Evolutionary conservation across 2,888 invertebrate species (phyloP).

Genomic region (Megaustenia siamemsis): DNA sequence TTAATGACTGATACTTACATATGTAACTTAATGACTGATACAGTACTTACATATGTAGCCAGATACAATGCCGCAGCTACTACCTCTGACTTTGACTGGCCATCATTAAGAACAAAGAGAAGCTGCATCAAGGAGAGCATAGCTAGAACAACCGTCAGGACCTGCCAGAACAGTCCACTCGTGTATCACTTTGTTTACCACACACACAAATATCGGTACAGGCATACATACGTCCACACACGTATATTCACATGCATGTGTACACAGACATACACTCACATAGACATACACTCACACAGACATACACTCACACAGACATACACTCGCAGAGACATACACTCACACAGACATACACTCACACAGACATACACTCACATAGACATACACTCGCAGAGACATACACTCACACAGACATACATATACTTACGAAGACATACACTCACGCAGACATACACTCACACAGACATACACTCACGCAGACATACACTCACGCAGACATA

Average conservation of each 20-base stretch:
- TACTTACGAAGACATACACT: too few relatives aligned
- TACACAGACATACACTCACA: not conserved
- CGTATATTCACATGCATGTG: not conserved
- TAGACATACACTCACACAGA: not conserved
- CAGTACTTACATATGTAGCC: constrained; percentile 29
- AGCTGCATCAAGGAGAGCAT: constrained; percentile 6
- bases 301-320: too few relatives aligned
- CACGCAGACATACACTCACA: too few relatives aligned
- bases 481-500: too few relatives aligned
- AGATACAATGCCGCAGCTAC: constrained; percentile 11
- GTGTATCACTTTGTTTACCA: not conserved
- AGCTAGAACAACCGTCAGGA: constrained; percentile 31
- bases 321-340: not conserved
- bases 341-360: not conserved
- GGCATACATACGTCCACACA: not conserved
- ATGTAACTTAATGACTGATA: not conserved
- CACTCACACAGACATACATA: too few relatives aligned
- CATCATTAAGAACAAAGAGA: not conserved
- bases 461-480: too few relatives aligned
- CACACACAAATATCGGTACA: not conserved
- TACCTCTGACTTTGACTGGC: not conserved
- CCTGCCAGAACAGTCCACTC: not conserved
- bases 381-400: too few relatives aligned
- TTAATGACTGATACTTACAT: not conserved
- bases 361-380: too few relatives aligned